Percentiles rank a stretch among this genome's conserved stretches.
phyloP scores from a whole-genome alignment of 2,797 vertebrate genomes.

The Esox lucius region DNA sequence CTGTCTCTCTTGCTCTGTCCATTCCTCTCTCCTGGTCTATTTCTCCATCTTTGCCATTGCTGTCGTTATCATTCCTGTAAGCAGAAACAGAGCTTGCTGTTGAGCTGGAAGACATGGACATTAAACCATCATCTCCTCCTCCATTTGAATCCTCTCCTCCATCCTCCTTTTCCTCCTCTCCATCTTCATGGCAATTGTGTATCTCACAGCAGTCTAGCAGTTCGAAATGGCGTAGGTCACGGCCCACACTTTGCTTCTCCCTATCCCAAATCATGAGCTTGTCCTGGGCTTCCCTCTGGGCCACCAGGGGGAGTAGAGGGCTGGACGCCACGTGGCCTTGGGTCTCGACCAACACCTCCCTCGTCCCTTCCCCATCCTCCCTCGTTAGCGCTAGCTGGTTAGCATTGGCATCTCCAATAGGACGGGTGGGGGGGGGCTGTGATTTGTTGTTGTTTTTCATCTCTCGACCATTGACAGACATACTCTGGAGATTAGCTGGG shows the following conservation, averaged over 20 bases:
- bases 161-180: slow-evolving; percentile 10
- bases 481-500: slow-evolving; percentile 66
- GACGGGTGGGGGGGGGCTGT: slow-evolving; percentile 60
- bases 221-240: slow-evolving; percentile 70
- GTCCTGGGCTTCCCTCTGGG: slow-evolving; percentile 76
- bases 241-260: slow-evolving; percentile 71
- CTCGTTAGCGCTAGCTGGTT: slow-evolving; percentile 75
- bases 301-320: slow-evolving; percentile 68
- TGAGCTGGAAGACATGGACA: slow-evolving; percentile 75
- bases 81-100: slow-evolving; percentile 65
- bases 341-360: slow-evolving; percentile 51
- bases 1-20: slow-evolving; percentile 21
- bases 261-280: slow-evolving; percentile 76
- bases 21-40: background rate
- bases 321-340: slow-evolving; percentile 48
- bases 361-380: slow-evolving; percentile 29
- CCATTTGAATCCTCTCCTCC: slow-evolving; percentile 49
- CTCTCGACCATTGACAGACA: slow-evolving; percentile 73
- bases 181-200: slow-evolving; percentile 66
- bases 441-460: slow-evolving; percentile 76
- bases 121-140: slow-evolving; percentile 66
- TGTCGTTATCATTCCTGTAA: slow-evolving; percentile 68
- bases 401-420: slow-evolving; percentile 85
- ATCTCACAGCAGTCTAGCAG: slow-evolving; percentile 71
- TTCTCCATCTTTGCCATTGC: slow-evolving; percentile 43